Percentiles rank a stretch among this genome's conserved stretches.
Evolutionary conservation across 2,113 vertebrate genomes (phyloP).

Genomic region (Cardinalis cardinalis): DNA sequence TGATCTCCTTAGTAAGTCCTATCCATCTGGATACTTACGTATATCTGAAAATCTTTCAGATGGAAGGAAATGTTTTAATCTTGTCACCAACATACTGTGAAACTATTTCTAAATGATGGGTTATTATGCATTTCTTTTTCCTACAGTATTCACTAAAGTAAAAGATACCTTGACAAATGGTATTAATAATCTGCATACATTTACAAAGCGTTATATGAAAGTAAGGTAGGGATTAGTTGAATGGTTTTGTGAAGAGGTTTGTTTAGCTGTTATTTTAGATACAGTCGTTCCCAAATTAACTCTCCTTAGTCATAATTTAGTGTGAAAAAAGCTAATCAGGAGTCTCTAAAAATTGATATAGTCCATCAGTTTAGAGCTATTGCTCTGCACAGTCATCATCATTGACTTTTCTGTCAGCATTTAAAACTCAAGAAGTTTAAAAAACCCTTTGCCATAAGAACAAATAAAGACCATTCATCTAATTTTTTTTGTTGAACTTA

Average conservation of each 20-base stretch:
- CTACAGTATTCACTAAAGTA: not conserved
- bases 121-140: not conserved
- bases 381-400: not conserved
- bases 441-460: not conserved
- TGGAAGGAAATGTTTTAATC: not conserved
- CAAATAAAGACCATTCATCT: not conserved
- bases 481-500: not conserved
- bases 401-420: not conserved
- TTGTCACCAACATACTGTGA: slow-evolving; percentile 8
- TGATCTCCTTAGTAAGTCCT: not conserved
- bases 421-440: not conserved
- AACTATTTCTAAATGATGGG: not conserved
- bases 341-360: not conserved
- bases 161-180: not conserved
- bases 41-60: not conserved
- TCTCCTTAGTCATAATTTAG: not conserved
- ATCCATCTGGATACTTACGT: not conserved
- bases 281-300: not conserved
- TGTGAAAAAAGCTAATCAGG: not conserved
- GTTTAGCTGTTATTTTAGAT: not conserved
- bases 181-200: not conserved
- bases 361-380: not conserved
- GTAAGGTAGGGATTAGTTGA: not conserved
- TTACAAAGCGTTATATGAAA: not conserved
- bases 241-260: not conserved